Percentiles rank a stretch among this genome's conserved stretches.
Evolutionary conservation across 2,888 invertebrate species (phyloP).

Genomic region (Lasioglossum villosulum): DNA sequence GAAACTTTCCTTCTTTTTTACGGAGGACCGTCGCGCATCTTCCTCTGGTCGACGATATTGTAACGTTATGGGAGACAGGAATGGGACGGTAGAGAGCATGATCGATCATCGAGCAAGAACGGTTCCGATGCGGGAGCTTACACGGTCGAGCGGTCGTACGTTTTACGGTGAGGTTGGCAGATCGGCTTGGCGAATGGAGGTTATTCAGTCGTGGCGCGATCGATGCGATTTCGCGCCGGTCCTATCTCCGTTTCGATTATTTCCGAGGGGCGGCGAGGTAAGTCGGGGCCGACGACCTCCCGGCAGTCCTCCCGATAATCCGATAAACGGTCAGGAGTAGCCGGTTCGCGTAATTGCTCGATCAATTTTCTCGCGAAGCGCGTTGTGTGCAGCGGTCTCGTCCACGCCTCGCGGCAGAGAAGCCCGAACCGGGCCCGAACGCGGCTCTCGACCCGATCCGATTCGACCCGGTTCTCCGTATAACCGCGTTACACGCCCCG

Average conservation of each 20-base stretch:
- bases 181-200: slow-evolving; percentile 60
- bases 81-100: slow-evolving; percentile 28
- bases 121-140: slow-evolving; percentile 50
- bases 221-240: slow-evolving; percentile 50
- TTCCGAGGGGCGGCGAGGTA: slow-evolving; percentile 32
- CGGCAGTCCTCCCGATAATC: slow-evolving; percentile 53
- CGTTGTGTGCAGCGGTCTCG: slow-evolving; percentile 3
- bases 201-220: slow-evolving; percentile 50
- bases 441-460: background rate
- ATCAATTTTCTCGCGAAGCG: slow-evolving; percentile 65
- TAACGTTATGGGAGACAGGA: slow-evolving; percentile 32
- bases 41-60: slow-evolving; percentile 17
- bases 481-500: slow-evolving; percentile 40
- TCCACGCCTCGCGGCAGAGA: background rate
- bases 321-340: slow-evolving; percentile 47
- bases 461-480: slow-evolving; percentile 15
- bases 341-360: slow-evolving; percentile 62
- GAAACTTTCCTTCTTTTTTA: background rate
- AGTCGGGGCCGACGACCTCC: slow-evolving; percentile 50
- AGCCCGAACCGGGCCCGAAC: background rate
- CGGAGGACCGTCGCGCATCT: slow-evolving; percentile 8
- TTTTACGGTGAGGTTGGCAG: slow-evolving; percentile 62
- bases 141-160: slow-evolving; percentile 52
- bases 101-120: slow-evolving; percentile 63
- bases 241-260: slow-evolving; percentile 54